phyloP scores from a whole-genome alignment of 2,888 invertebrate species.

The Unio pictorum region DNA sequence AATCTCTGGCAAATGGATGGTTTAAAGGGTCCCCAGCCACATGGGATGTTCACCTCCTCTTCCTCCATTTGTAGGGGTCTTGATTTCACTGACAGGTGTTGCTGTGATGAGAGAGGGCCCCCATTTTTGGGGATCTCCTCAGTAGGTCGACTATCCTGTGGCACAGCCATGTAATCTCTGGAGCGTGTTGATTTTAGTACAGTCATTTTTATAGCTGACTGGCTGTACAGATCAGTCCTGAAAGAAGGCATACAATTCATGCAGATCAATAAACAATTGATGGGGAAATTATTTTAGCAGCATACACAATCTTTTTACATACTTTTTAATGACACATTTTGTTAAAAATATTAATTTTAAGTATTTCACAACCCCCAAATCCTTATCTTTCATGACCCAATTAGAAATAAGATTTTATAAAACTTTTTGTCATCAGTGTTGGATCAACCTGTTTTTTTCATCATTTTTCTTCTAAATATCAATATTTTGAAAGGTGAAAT shows the following conservation, averaged over 20 bases:
- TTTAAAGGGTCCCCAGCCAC: slow-evolving; percentile 80
- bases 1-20: slow-evolving; percentile 81
- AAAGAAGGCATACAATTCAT: not conserved
- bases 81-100: slow-evolving; percentile 13
- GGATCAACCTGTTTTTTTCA: too few species aligned
- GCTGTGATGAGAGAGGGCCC: slow-evolving; percentile 5
- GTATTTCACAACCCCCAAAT: too few species aligned
- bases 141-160: slow-evolving; percentile 17
- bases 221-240: slow-evolving; percentile 11
- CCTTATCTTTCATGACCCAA: too few species aligned
- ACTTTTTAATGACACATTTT: too few species aligned
- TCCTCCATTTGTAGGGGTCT: slow-evolving; percentile 10
- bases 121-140: slow-evolving; percentile 20
- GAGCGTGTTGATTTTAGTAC: slow-evolving; percentile 22
- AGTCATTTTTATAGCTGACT: slow-evolving; percentile 16
- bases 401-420: too few species aligned
- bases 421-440: too few species aligned
- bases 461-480: too few species aligned
- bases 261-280: too few species aligned
- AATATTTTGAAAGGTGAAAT: too few species aligned
- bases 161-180: slow-evolving; percentile 31
- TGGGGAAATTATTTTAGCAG: too few species aligned
- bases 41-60: slow-evolving; percentile 63
- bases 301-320: too few species aligned
- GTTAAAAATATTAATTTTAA: too few species aligned